Evolutionary conservation across 2,113 vertebrate genomes (phyloP), one percentile per base, ranked within the genome.

Genomic region (Tragelaphus imberbis): DNA sequence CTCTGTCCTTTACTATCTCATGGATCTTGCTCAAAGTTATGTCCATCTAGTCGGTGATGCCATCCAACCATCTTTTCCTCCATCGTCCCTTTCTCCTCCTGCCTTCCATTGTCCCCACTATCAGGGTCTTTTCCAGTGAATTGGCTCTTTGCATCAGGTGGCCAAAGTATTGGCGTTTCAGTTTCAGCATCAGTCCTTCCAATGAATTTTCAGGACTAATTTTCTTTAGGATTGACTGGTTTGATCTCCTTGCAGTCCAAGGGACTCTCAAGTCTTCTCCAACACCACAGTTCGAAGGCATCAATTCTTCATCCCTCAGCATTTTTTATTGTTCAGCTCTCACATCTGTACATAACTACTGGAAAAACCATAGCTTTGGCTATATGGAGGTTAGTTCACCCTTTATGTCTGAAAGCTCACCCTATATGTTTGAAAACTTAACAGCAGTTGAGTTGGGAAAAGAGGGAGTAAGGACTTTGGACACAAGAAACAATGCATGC

Each of bases 21-120:
- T 40, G 68, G n/a, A 40, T 21, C n/a, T 71, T 71, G 19, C 19
- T 71, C 68, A 71, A 19, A 40, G n/a, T 71, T 19, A 71, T 0
- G 9, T 71, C 68, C n/a, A 71, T 71, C 5, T 2, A 71, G 68
- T 71, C 0, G 1, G n/a, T 71, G 68, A 71, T 71, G n/a, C 68
- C n/a, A 71, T 40, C n/a, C 19, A 71, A 23, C 68, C n/a, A 40
- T 40, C 68, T 40, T 71, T 71, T 71, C 36, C 68, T 71, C n/a
- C 2, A 0, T 71, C 0, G 0, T 71, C 19, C n/a, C n/a, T 40
- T 40, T 71, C 19, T 71, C n/a, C 5, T 71, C 68, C 68, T 71
- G n/a, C 68, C 68, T 71, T 71, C n/a, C 68, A 23, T 40, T 71
- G 36, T 71, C 0, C n/a, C 68, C 68, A 40, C 68, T 40, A 40